A percentile compares a stretch with the other conserved stretches of the same genome.
Conservation (phyloP, 2,888 invertebrate species). For the Julus scanicus region DNA sequence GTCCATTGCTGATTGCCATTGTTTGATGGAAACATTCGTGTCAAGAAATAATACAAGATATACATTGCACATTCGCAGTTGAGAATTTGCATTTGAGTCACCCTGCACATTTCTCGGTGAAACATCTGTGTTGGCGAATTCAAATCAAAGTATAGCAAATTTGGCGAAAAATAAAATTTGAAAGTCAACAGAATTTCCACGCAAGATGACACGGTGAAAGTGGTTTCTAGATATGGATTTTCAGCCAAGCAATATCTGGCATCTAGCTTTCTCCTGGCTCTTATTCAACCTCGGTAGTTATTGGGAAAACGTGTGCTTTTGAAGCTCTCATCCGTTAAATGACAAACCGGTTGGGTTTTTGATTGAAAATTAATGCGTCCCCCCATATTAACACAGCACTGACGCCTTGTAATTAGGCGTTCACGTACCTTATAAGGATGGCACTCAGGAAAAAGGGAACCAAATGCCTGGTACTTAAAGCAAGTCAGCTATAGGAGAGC, state of each 20-base stretch:
- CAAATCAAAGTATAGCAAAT: neutral
- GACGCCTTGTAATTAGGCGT: conserved; percentile 26
- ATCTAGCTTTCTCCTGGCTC: neutral
- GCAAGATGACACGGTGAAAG: neutral
- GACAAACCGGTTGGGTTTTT: neutral
- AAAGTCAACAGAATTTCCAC: neutral
- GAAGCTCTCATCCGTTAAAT: neutral
- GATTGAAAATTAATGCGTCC: conserved; percentile 31
- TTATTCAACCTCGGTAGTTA: conserved; percentile 6
- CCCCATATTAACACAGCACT: conserved; percentile 21
- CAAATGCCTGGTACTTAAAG: conserved; percentile 12
- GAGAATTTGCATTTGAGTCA: no score
- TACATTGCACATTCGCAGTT: no score
- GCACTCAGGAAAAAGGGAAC: neutral
- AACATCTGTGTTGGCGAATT: neutral
- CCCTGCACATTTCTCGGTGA: no score
- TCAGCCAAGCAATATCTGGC: neutral
- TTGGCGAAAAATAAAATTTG: neutral
- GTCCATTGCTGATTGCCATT: no score
- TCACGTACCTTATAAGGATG: conserved; percentile 24
- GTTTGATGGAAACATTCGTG: no score
- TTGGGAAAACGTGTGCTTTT: conserved; percentile 33
- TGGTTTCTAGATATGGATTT: neutral
- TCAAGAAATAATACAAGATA: no score
- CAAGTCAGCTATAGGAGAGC: neutral